phyloP scores from a whole-genome alignment of 2,797 vertebrate genomes.

The Cottoperca gobio region DNA sequence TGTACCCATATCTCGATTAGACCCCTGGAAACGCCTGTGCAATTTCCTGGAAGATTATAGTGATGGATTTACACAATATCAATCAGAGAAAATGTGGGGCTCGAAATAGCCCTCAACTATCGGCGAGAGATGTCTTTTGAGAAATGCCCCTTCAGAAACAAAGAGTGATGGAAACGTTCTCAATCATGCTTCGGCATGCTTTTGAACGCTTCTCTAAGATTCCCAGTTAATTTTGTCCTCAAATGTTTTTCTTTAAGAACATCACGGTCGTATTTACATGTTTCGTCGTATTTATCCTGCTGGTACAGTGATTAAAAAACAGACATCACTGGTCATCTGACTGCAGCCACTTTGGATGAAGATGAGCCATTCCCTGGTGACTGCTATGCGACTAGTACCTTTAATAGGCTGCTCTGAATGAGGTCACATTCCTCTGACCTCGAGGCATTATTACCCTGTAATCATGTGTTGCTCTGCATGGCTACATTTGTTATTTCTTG shows the following conservation, averaged over 20 bases:
- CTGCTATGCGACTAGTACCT: constrained; percentile 6
- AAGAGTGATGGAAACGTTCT: not conserved
- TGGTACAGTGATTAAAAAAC: not conserved
- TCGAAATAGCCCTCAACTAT: constrained; percentile 36
- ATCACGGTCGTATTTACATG: not conserved
- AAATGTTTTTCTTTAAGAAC: not conserved
- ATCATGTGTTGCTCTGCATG: constrained; percentile 76
- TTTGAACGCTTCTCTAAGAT: not conserved
- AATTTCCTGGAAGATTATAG: constrained; percentile 75
- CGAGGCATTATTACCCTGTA: constrained; percentile 76
- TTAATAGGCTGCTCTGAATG: constrained; percentile 50
- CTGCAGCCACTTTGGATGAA: constrained; percentile 17
- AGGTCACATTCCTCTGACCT: constrained; percentile 70
- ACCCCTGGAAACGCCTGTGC: constrained; percentile 59
- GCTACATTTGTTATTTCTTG: constrained; percentile 78
- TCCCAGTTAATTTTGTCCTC: not conserved
- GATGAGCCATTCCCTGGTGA: constrained; percentile 31
- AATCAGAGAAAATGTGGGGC: constrained; percentile 57
- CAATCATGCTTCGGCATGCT: not conserved
- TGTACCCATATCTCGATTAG: constrained; percentile 58
- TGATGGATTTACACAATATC: constrained; percentile 70
- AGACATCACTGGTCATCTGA: not conserved
- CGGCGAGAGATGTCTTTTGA: constrained; percentile 14
- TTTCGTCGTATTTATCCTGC: too few relatives aligned
- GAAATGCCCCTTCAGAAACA: not conserved